A percentile compares a stretch with the other conserved stretches of the same genome.
These are phyloP conservation scores for Reticulitermes speratus DNA, from an alignment of 1,140 invertebrate genomes.

Conservation along the genomic window DNA sequence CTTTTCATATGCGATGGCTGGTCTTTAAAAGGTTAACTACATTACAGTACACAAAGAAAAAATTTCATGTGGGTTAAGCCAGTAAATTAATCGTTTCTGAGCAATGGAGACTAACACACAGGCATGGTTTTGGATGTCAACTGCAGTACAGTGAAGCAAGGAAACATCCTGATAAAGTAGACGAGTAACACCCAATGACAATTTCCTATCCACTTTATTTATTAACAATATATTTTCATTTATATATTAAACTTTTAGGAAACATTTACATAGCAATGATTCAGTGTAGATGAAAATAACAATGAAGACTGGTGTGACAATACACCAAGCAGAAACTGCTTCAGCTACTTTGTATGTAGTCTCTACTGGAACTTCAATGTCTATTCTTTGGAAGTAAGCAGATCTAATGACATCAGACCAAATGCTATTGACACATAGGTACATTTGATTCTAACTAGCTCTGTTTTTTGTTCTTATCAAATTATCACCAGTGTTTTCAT, in stretches of 20 bases:
- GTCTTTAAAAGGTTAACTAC: no score
- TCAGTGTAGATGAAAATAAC: background rate
- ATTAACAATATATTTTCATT: slow-evolving; percentile 11
- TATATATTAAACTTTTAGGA: slow-evolving; percentile 12
- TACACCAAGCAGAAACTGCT: slow-evolving; percentile 18
- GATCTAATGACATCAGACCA: background rate
- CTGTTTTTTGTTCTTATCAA: background rate
- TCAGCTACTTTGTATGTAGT: background rate
- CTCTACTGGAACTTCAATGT: background rate
- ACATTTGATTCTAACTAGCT: background rate
- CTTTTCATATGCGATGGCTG: no score
- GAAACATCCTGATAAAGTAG: no score
- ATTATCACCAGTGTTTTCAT: background rate
- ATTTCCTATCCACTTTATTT: slow-evolving; percentile 9
- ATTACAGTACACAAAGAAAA: no score
- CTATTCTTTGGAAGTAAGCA: background rate
- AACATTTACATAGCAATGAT: slow-evolving; percentile 1
- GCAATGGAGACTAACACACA: no score
- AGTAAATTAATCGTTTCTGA: no score
- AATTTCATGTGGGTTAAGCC: no score
- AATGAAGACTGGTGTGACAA: slow-evolving; percentile 13
- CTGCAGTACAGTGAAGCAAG: no score
- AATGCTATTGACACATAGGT: background rate
- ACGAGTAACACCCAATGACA: background rate
- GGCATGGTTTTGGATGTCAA: no score